These are phyloP conservation scores for Brachionus sp. DNA, from an alignment of 1,140 invertebrate species.

Conservation along the genomic window DNA sequence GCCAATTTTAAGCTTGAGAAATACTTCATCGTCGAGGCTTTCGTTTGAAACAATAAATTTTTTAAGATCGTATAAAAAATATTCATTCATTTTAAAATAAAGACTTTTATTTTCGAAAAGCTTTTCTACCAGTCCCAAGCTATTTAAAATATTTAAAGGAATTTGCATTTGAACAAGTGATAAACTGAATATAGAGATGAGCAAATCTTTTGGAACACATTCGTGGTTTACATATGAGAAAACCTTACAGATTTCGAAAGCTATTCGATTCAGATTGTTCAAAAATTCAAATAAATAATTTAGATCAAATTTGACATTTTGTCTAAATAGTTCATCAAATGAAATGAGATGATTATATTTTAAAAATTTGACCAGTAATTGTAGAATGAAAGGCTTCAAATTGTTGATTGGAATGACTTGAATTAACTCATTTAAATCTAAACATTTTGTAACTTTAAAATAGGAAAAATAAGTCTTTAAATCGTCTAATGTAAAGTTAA, in stretches of 20 bases:
- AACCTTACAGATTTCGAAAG: neutral
- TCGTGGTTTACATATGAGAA: neutral
- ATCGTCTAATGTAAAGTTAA: neutral
- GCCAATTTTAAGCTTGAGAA: neutral
- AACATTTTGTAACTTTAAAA: neutral
- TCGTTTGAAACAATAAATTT: neutral
- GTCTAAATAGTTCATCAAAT: neutral
- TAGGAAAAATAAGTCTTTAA: neutral
- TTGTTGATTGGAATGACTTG: neutral
- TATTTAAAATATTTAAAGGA: neutral
- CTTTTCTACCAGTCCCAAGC: neutral
- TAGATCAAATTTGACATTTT: neutral
- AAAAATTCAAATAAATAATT: neutral
- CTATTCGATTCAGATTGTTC: neutral
- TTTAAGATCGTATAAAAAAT: neutral
- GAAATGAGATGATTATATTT: neutral
- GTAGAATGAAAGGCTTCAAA: neutral
- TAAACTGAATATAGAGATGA: neutral
- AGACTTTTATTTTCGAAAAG: neutral
- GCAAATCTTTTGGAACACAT: neutral
- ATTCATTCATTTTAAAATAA: neutral
- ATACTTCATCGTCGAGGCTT: neutral
- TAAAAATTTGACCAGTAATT: neutral
- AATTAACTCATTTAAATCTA: neutral
- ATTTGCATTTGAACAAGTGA: neutral